These are phyloP conservation scores for Zaprionus nigranus DNA, from an alignment of 1,140 invertebrate genomes.

Conservation along the genomic window DNA sequence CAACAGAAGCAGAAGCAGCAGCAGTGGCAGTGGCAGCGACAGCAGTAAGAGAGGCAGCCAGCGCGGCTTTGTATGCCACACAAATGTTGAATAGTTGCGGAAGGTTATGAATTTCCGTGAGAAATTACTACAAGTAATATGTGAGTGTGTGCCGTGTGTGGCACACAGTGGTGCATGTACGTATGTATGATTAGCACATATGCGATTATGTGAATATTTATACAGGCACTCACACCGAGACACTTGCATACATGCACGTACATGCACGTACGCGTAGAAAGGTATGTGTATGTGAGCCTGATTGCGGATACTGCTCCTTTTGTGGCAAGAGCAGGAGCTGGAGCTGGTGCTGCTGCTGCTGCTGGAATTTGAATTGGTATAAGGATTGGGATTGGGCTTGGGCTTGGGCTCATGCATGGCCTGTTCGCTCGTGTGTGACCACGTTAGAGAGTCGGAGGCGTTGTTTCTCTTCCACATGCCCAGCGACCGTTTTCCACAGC, in stretches of 20 bases:
- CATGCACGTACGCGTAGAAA: neutral
- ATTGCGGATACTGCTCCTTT: constrained; percentile 24
- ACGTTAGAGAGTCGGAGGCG: constrained; percentile 57
- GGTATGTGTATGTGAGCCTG: constrained; percentile 15
- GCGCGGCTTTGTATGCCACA: constrained; percentile 76
- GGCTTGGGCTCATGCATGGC: constrained; percentile 28
- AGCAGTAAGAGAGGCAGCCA: constrained; percentile 46
- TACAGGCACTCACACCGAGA: neutral
- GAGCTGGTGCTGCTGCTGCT: constrained; percentile 3
- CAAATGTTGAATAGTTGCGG: constrained; percentile 82
- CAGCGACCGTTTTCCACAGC: neutral
- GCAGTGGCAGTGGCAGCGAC: constrained; percentile 39
- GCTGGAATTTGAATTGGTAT: constrained; percentile 40
- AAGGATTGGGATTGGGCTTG: constrained; percentile 30
- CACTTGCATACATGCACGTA: neutral
- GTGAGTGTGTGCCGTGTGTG: constrained; percentile 68
- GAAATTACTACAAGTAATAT: constrained; percentile 83
- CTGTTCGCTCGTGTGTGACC: constrained; percentile 72
- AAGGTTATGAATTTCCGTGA: constrained; percentile 83
- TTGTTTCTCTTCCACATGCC: constrained; percentile 25
- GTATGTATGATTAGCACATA: constrained; percentile 19
- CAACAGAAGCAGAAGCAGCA: constrained; percentile 29
- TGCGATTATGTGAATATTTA: constrained; percentile 18
- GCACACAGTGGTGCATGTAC: constrained; percentile 37
- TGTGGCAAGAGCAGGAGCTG: constrained; percentile 17